Base-by-base conservation (phyloP, 2,888 invertebrate species). In the Scotopteryx bipunctaria region DNA sequence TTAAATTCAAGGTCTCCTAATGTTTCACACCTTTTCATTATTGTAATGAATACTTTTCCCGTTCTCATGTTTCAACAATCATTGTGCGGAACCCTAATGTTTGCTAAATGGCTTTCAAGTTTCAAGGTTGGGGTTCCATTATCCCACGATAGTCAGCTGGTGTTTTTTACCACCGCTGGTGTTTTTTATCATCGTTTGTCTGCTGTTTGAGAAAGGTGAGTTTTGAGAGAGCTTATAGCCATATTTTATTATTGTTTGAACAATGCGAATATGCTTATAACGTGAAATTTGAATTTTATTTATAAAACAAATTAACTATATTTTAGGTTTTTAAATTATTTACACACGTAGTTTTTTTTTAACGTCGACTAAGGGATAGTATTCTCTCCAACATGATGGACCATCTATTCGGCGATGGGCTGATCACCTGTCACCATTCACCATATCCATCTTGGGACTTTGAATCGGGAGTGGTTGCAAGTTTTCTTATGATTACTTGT, bases 31-130 rank as follows among this genome's bases (percentile, higher is more conserved):
- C 70, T 75, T 73, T 67, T 21, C 45, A 40, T 49, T 41, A 59
- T 62, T 33, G 49, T 55, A 59, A 59, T 47, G 46, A 38, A 55
- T 50, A 55, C 50, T 66, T 67, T 64, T 64, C 44, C 53, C 27
- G 47, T 54, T 43, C 42, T 55, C 57, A 48, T 43, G 47, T 61
- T 59, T 25, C 58, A 41, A 51, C 54, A 36, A 47, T 44, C 54
- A 61, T 72, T 72, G 66, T 71, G 59, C 61, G 52, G 51, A 42
- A 68, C 75, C 74, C 71, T 66, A 53, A 59, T 73, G 63, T 71
- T 75, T 71, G 71, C 69, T 69, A 71, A 73, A 71, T 67, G 64
- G 64, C 67, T 66, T 65, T 64, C 67, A 60, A 55, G 64, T 72
- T 70, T 73, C 70, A 74, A 73, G 74, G 73, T 72, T 70, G 64